Evolutionary conservation across 2,888 invertebrate species (phyloP).

Genomic region (Agonopterix subpropinquella): DNA sequence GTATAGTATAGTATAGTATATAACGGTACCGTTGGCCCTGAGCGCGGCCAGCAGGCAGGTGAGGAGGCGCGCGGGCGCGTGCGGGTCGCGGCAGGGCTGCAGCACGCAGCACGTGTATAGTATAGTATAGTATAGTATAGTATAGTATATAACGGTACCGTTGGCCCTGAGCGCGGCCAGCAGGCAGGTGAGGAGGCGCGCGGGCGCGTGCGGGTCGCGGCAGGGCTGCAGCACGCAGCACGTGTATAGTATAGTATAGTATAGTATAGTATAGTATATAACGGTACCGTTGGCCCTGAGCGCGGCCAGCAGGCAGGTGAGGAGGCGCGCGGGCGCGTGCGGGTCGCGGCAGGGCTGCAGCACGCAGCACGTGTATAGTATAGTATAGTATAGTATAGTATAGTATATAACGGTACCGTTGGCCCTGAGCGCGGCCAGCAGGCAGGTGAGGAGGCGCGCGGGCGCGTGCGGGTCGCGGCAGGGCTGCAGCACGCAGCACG

Average conservation of each 20-base stretch:
- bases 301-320: conserved; percentile 89
- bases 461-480: conserved; percentile 85
- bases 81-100: conserved; percentile 83
- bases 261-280: too few relatives aligned
- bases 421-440: conserved; percentile 89
- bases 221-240: conserved; percentile 83
- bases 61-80: conserved; percentile 85
- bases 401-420: conserved; percentile 72
- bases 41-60: conserved; percentile 90
- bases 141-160: conserved; percentile 58
- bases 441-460: conserved; percentile 87
- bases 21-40: conserved; percentile 81
- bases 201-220: conserved; percentile 85
- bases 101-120: conserved; percentile 82
- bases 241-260: conserved; percentile 37
- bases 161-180: conserved; percentile 90
- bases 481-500: conserved; percentile 82
- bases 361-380: conserved; percentile 81
- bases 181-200: conserved; percentile 87
- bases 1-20: too few relatives aligned
- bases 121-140: too few relatives aligned
- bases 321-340: conserved; percentile 86
- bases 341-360: conserved; percentile 81
- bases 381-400: too few relatives aligned
- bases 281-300: conserved; percentile 84